A percentile compares a stretch with the other conserved stretches of the same genome.
Evolutionary conservation across 1,140 invertebrate genomes (phyloP).

Genomic region (Drosophila equinoxialis): DNA sequence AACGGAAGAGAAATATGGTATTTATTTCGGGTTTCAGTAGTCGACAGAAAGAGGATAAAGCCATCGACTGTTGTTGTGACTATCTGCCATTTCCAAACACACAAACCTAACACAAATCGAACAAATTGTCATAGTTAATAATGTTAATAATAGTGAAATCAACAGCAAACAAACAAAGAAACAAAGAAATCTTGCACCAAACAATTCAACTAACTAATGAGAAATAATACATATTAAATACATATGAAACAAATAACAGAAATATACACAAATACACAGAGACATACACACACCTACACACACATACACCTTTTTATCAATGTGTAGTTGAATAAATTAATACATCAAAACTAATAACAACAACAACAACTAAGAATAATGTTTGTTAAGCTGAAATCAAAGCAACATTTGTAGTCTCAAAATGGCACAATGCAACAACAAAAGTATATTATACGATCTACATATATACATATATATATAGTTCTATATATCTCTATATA

Average conservation of each 20-base stretch:
- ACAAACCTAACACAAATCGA: not conserved
- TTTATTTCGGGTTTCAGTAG: constrained; percentile 15
- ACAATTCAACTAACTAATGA: constrained; percentile 51
- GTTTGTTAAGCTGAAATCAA: constrained; percentile 69
- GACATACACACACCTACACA: constrained; percentile 33
- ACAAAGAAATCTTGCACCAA: constrained; percentile 53
- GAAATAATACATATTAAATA: constrained; percentile 47
- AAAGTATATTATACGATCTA: constrained; percentile 50
- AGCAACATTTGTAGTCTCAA: constrained; percentile 70
- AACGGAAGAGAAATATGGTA: not conserved
- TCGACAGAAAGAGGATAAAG: not conserved
- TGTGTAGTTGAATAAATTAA: constrained; percentile 59
- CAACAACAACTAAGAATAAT: not conserved
- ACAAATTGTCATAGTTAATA: constrained; percentile 10
- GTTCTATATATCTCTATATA: constrained; percentile 26
- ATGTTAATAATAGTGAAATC: constrained; percentile 1
- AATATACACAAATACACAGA: constrained; percentile 5
- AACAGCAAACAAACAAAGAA: not conserved
- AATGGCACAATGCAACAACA: constrained; percentile 46
- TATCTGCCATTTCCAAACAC: constrained; percentile 17
- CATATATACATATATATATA: constrained; percentile 45
- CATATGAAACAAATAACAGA: constrained; percentile 57
- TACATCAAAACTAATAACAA: constrained; percentile 8
- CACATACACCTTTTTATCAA: constrained; percentile 65
- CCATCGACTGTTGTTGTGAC: constrained; percentile 1